Conservation (phyloP, 1,140 invertebrate species). For the Littorina saxatilis region DNA sequence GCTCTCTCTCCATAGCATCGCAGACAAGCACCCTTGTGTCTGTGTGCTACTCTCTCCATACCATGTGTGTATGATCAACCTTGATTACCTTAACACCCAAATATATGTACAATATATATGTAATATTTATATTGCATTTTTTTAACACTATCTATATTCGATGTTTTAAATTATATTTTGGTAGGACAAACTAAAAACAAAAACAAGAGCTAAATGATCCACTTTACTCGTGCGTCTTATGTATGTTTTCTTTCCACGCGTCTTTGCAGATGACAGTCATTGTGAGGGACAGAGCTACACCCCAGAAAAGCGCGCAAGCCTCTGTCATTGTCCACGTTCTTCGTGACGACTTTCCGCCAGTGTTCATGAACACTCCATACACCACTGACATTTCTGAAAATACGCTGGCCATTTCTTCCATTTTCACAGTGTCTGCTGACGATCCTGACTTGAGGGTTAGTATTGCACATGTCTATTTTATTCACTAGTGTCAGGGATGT, state of each 20-base stretch:
- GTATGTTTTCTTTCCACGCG: not conserved
- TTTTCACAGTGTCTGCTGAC: constrained; percentile 31
- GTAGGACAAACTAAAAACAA: too few species aligned
- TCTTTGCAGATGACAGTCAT: constrained; percentile 47
- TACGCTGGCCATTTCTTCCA: constrained; percentile 35
- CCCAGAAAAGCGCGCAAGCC: constrained; percentile 79
- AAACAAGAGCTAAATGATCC: too few species aligned
- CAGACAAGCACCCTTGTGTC: too few species aligned
- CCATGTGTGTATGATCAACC: too few species aligned
- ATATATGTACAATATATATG: too few species aligned
- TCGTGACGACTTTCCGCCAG: constrained; percentile 51
- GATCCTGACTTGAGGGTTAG: constrained; percentile 54
- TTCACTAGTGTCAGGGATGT: not conserved
- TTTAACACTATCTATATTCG: too few species aligned
- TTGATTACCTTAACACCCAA: too few species aligned
- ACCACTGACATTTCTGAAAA: constrained; percentile 47
- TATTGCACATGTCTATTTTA: not conserved
- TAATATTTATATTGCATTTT: too few species aligned
- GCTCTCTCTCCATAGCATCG: too few species aligned
- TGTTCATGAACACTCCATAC: constrained; percentile 82
- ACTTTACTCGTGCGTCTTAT: not conserved
- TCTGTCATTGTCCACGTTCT: constrained; percentile 48
- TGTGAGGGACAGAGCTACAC: constrained; percentile 43
- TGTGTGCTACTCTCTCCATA: too few species aligned
- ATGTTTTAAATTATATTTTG: too few species aligned